Base-by-base conservation (phyloP, 1,140 invertebrate species). In the Cherax quadricarinatus region DNA sequence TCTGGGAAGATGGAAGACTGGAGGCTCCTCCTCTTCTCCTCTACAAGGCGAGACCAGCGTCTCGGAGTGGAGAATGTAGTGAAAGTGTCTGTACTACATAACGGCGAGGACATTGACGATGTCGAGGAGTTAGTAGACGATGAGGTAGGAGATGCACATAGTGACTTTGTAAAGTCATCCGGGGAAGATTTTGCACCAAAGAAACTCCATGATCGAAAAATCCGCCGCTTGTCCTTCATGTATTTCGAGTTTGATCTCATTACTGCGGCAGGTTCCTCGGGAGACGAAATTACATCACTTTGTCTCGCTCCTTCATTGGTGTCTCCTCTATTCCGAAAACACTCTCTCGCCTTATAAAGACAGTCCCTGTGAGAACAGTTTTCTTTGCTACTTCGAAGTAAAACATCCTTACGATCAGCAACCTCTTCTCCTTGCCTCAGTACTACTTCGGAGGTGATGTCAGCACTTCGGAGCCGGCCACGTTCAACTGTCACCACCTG, bases 1-100 rank as follows among this genome's bases (percentile, higher is more conserved):
- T 62, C 62, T 18, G 87, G 87, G 79, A 89, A 89, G 9, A 89
- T 89, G 48, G 79, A 89, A 3, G 87, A 89, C 78, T 89, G 87
- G 21, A 82, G 49, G 14, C 21, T 89, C 41, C 53, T 89, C 79
- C 87, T 60, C 79, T 62, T 82, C 30, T 82, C 57, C 1, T 48
- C 75, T 1, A 82, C 57, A 10, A 51, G 57, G 57, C 87, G 87
- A 49, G 87, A 70, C 87, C 87, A 89, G 12, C 87, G 87, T 0
- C 78, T 57, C 2, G 87, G 87, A 41, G 78, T 89, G 60, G 79
- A 70, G 30, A 89, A 21, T 7, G 4, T 62, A 12, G 87, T 41
- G 9, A 70, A 49, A 48, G 53, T 66, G 4, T 79, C 81, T 41
- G 49, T 60, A 62, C 16, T 14, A n/a, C 78, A 66, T 48, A 70